A percentile compares a stretch with the other conserved stretches of the same genome.
Conservation (phyloP, 2,888 invertebrate genomes). For the Limnephilus auricula region DNA sequence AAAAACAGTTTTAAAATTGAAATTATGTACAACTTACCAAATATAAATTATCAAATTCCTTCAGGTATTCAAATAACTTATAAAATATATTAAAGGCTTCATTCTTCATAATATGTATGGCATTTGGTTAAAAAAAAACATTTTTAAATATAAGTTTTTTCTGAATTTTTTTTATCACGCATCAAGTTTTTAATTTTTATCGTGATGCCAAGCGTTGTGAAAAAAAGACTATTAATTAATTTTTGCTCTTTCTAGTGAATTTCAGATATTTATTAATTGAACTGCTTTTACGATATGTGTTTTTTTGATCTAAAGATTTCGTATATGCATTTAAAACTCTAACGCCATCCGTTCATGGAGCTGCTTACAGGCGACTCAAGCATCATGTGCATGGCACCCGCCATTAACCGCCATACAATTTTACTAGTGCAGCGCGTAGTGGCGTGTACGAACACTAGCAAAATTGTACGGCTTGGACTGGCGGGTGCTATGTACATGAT, state of each 20-base stretch:
- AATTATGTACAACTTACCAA: background rate
- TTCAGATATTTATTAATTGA: background rate
- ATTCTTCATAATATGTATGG: background rate
- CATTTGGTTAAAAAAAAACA: too few species aligned
- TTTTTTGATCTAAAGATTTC: background rate
- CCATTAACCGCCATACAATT: too few species aligned
- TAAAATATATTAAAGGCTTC: background rate
- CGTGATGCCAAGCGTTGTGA: background rate
- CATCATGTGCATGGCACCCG: too few species aligned
- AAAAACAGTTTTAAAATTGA: background rate
- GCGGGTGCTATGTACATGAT: too few species aligned
- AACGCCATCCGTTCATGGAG: too few species aligned
- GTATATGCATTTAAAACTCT: background rate
- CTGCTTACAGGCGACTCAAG: too few species aligned
- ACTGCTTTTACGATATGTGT: conserved; percentile 15
- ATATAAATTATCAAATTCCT: background rate
- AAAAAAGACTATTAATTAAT: background rate
- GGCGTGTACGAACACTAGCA: too few species aligned
- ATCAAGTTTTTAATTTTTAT: too few species aligned
- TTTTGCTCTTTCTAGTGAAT: background rate
- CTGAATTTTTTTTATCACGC: background rate
- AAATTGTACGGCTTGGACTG: too few species aligned
- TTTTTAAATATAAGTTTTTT: background rate
- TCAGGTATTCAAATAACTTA: background rate
- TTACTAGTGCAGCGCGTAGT: too few species aligned